Evolutionary conservation across 2,113 vertebrate species (phyloP).

Genomic region (Salvelinus namaycush): DNA sequence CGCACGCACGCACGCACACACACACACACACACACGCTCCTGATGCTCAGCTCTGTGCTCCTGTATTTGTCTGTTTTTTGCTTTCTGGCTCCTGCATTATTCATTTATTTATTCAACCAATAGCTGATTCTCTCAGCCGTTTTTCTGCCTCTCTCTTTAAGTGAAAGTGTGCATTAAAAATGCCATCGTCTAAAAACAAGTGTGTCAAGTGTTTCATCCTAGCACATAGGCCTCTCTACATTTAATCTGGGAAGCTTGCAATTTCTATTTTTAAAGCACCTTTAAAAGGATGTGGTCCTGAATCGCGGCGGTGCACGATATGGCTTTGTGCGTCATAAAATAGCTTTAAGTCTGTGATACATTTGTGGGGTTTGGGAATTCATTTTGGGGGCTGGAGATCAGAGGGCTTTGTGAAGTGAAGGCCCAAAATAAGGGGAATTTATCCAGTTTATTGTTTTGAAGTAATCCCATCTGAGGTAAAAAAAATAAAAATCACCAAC

Average conservation of each 20-base stretch:
- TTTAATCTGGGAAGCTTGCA: slow-evolving; percentile 41
- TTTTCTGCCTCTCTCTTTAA: slow-evolving; percentile 33
- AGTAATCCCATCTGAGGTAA: background rate
- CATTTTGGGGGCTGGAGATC: background rate
- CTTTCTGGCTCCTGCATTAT: slow-evolving; percentile 51
- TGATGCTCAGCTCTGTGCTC: background rate
- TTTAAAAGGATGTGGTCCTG: slow-evolving; percentile 15
- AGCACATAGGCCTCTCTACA: background rate
- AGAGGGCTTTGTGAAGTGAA: background rate
- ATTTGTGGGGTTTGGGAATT: background rate
- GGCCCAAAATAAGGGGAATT: background rate
- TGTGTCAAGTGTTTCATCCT: slow-evolving; percentile 22
- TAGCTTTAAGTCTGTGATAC: background rate
- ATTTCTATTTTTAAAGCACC: slow-evolving; percentile 16
- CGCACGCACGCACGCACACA: background rate
- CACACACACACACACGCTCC: background rate
- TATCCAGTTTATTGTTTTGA: background rate
- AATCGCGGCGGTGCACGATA: slow-evolving; percentile 3
- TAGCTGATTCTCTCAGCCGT: slow-evolving; percentile 34
- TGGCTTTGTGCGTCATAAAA: slow-evolving; percentile 20
- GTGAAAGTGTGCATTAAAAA: slow-evolving; percentile 28
- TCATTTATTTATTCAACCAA: slow-evolving; percentile 61
- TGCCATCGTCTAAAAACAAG: slow-evolving; percentile 18
- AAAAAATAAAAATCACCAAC: background rate
- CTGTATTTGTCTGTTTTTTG: slow-evolving; percentile 45